A percentile compares a stretch with the other conserved stretches of the same genome.
These are phyloP conservation scores for Tinamus major DNA, from an alignment of 2,797 vertebrate species.

Conservation along the genomic window DNA sequence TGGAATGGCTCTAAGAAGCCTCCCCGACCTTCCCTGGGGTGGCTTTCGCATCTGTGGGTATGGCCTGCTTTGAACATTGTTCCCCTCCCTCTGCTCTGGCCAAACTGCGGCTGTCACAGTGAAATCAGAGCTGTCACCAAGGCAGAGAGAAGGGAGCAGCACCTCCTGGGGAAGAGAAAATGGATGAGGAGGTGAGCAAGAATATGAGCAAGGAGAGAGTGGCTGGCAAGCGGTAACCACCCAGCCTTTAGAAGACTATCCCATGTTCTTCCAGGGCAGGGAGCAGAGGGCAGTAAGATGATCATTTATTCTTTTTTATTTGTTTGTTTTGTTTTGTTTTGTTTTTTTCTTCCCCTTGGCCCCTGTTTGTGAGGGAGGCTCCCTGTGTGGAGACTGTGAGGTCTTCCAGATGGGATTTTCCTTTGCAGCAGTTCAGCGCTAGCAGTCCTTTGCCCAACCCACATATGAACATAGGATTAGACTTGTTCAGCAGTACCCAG, in stretches of 20 bases:
- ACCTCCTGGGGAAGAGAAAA: neutral
- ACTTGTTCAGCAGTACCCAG: fast-evolving
- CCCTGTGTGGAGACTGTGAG: neutral
- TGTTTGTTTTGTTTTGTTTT: no score
- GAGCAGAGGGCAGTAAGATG: neutral
- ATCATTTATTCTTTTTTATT: neutral
- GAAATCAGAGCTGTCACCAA: neutral
- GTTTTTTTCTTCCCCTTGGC: neutral
- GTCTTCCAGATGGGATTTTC: neutral
- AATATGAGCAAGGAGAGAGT: neutral
- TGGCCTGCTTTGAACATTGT: neutral
- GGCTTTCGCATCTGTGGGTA: neutral
- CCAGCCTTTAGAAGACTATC: neutral
- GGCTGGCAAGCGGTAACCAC: fast-evolving
- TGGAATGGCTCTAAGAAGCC: neutral
- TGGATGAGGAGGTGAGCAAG: fast-evolving
- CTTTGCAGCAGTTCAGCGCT: neutral
- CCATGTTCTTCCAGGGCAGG: neutral
- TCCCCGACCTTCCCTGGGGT: neutral
- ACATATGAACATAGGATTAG: fast-evolving
- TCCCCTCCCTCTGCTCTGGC: conserved; percentile 24
- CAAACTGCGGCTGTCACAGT: neutral
- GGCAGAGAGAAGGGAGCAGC: neutral
- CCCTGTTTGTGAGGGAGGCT: neutral
- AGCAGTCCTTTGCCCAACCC: neutral